Percentiles rank a stretch among this genome's conserved stretches.
Conservation (phyloP, 2,888 invertebrate species). For the Chrysina gloriosa region DNA sequence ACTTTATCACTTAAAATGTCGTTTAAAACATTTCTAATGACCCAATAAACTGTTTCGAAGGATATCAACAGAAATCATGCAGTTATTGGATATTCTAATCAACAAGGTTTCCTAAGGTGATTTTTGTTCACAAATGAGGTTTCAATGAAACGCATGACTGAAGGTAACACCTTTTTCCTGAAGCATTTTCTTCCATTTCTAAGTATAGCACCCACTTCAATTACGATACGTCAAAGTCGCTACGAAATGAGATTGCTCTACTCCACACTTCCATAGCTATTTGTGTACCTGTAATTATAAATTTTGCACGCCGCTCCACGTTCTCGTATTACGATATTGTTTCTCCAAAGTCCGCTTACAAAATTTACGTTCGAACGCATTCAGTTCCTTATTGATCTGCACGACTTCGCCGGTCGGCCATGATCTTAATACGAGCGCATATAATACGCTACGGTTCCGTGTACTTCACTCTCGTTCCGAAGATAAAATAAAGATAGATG, state of each 20-base stretch:
- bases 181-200: no score
- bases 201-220: no score
- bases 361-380: background rate
- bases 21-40: no score
- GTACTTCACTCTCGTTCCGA: background rate
- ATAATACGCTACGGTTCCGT: background rate
- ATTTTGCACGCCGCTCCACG: conserved; percentile 1
- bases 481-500: conserved; percentile 1
- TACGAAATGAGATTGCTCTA: background rate
- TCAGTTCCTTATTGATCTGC: conserved; percentile 5
- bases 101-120: no score
- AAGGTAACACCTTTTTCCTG: no score
- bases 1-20: no score
- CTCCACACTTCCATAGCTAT: background rate
- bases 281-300: background rate
- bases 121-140: no score
- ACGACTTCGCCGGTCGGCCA: conserved; percentile 3
- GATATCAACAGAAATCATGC: no score
- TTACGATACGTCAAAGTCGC: background rate
- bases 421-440: background rate
- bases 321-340: background rate
- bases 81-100: no score
- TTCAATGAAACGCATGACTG: no score
- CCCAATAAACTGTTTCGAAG: no score
- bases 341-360: conserved; percentile 9